phyloP scores from a whole-genome alignment of 2,888 invertebrate genomes.

The Rhorus exstirpatorius region DNA sequence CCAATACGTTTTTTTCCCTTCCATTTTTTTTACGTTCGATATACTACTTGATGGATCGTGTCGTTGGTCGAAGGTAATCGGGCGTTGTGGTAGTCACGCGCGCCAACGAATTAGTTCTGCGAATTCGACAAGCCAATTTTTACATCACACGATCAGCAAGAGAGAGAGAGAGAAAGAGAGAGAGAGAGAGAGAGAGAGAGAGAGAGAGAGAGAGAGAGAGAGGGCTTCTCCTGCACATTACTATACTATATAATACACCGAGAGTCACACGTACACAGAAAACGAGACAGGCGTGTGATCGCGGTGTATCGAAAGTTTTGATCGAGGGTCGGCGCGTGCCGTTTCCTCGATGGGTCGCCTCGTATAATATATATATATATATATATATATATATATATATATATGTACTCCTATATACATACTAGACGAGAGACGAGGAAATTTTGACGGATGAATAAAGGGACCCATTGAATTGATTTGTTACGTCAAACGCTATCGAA shows the following conservation, averaged over 20 bases:
- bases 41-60: conserved; percentile 42
- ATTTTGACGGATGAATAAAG: conserved; percentile 65
- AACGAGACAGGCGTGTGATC: conserved; percentile 66
- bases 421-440: conserved; percentile 35
- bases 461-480: conserved; percentile 53
- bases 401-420: conserved; percentile 16
- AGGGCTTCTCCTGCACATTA: conserved; percentile 28
- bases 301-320: conserved; percentile 68
- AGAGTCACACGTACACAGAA: conserved; percentile 48
- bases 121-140: conserved; percentile 70
- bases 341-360: conserved; percentile 59
- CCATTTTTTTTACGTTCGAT: conserved; percentile 24
- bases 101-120: conserved; percentile 66
- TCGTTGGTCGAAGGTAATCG: conserved; percentile 58
- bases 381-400: conserved; percentile 30
- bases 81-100: conserved; percentile 50
- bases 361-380: conserved; percentile 5
- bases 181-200: not conserved
- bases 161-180: conserved; percentile 10
- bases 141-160: conserved; percentile 44
- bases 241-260: conserved; percentile 32
- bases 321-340: conserved; percentile 70
- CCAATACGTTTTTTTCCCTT: not conserved
- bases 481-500: conserved; percentile 40
- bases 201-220: conserved; percentile 8